Evolutionary conservation across 2,113 vertebrate genomes (phyloP), one percentile per base, ranked within the genome.

Genomic region (Siniperca knerii): DNA sequence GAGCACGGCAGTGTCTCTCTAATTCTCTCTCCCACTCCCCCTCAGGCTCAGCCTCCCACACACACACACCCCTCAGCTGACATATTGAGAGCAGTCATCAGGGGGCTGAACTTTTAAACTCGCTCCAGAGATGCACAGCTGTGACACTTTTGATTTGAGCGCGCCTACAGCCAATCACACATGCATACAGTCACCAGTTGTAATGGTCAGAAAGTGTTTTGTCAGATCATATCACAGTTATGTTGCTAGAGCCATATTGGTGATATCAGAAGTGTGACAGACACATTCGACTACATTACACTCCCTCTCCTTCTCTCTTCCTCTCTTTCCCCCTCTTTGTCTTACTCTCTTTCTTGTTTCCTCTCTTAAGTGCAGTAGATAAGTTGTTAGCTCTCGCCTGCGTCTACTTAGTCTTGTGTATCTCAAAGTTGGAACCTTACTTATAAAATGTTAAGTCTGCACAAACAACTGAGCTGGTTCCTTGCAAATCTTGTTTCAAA

Each of bases 31-130:
- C 75, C 61, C 44, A 35, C 74, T 71, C 79, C 75, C 85, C 91
- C 85, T 82, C 84, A 67, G 83, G 92, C 92, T 84, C 84, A 82
- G 78, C 88, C 90, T 88, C 90, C 84, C 89, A 84, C 91, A 84
- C 91, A 84, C 91, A 84, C 70, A 73, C 78, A 65, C 87, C 85
- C 78, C 67, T 87, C 84, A 88, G 88, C 88, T 95, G 95, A 94
- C 95, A 94, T 93, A 95, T 95, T 95, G 93, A 95, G 94, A 95
- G 90, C 94, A 94, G 88, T 92, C 92, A 92, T 86, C 74, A 29
- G 93, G 90, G 92, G 89, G 89, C 77, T 93, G 92, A 95, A 94
- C 94, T 92, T 93, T 93, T 91, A 93, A 94, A 92, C 91, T 85
- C 35, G 46, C 89, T 92, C 75, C 69, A 75, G 85, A 92, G 88